Evolutionary conservation across 2,113 vertebrate genomes (phyloP).

Genomic region (Sclerurus mexicanus): DNA sequence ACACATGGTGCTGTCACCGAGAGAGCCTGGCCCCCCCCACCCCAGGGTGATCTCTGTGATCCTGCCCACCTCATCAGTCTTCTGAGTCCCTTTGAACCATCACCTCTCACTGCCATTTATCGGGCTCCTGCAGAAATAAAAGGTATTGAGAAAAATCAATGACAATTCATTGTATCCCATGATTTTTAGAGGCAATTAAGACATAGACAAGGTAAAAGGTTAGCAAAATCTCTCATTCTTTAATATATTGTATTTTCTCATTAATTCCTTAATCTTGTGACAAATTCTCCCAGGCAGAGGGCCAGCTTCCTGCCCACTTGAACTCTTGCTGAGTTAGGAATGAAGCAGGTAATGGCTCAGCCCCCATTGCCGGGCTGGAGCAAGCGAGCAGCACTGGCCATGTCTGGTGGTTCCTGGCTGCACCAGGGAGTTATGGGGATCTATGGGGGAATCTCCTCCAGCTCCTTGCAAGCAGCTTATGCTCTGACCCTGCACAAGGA

Average conservation of each 20-base stretch:
- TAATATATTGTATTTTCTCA: conserved; percentile 66
- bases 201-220: conserved; percentile 65
- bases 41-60: not conserved
- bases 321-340: conserved; percentile 19
- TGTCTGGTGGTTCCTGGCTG: fast-evolving
- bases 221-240: conserved; percentile 55
- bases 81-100: not conserved
- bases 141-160: conserved; percentile 58
- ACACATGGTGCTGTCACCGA: not conserved
- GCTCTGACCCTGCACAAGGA: not conserved
- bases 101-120: not conserved
- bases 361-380: not conserved
- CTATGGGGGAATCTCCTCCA: too few species aligned
- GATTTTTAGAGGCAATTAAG: conserved; percentile 67
- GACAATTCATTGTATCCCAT: conserved; percentile 44
- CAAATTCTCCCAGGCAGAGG: conserved; percentile 56
- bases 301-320: conserved; percentile 60
- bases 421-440: not conserved
- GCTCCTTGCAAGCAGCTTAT: not conserved
- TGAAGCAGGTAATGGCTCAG: not conserved
- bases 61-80: not conserved
- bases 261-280: conserved; percentile 61
- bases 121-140: conserved; percentile 34
- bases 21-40: not conserved
- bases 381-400: fast-evolving